A percentile compares a stretch with the other conserved stretches of the same genome.
Evolutionary conservation across 2,113 vertebrate genomes (phyloP).

Genomic region (Engystomops pustulosus): DNA sequence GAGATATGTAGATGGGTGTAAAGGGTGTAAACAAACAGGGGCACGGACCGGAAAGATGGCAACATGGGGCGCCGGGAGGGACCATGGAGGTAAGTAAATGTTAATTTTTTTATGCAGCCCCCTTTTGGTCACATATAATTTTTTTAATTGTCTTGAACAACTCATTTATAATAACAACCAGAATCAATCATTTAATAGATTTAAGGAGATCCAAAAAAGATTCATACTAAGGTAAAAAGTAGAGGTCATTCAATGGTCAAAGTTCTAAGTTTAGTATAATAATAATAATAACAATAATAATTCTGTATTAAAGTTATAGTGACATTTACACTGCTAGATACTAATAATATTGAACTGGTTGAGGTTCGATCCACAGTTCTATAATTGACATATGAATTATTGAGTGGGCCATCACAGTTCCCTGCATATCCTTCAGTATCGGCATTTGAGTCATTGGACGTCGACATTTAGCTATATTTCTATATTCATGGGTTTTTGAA

Average conservation of each 20-base stretch:
- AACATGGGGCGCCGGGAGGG: no score
- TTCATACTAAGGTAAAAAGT: neutral
- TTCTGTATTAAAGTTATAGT: neutral
- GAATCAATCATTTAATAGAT: no score
- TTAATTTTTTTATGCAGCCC: no score
- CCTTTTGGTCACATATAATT: no score
- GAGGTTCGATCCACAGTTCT: neutral
- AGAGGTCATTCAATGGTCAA: neutral
- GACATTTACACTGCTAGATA: neutral
- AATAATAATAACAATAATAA: no score
- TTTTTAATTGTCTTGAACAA: no score
- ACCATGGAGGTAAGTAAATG: no score
- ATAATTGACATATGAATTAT: conserved; percentile 48
- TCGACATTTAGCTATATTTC: conserved; percentile 48
- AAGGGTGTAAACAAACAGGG: no score
- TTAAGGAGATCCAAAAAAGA: no score
- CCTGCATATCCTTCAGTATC: conserved; percentile 7
- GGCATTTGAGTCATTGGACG: conserved; percentile 3
- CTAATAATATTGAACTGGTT: conserved; percentile 1
- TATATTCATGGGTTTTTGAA: conserved; percentile 44
- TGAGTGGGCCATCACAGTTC: conserved; percentile 1
- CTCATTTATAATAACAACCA: no score
- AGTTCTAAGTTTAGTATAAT: neutral
- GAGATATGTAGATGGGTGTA: no score
- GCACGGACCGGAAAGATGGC: no score